Conservation (phyloP, 1,140 invertebrate genomes). For the Micrasema minimum region DNA sequence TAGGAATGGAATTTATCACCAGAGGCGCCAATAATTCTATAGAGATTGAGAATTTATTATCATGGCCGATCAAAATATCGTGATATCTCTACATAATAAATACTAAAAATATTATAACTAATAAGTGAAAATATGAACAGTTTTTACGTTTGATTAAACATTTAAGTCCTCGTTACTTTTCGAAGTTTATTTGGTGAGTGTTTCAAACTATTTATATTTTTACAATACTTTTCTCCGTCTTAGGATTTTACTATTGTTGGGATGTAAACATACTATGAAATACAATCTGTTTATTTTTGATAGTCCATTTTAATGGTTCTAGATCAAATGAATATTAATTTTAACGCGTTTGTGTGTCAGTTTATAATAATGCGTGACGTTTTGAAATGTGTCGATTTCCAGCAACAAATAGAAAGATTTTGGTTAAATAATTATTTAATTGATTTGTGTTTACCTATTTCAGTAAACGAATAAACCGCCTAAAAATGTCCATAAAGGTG, state of each 20-base stretch:
- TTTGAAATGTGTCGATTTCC: conserved; percentile 10
- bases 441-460: conserved; percentile 22
- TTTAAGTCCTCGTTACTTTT: not conserved
- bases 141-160: conserved; percentile 1
- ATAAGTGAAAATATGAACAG: conserved; percentile 25
- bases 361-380: conserved; percentile 11
- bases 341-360: not conserved
- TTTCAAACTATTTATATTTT: conserved; percentile 7
- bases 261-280: conserved; percentile 38
- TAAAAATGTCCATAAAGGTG: conserved; percentile 79
- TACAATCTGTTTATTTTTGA: conserved; percentile 39
- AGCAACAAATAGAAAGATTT: conserved; percentile 10
- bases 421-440: conserved; percentile 9
- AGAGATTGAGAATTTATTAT: conserved; percentile 26
- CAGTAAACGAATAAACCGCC: not conserved
- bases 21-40: conserved; percentile 36
- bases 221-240: conserved; percentile 26
- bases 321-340: conserved; percentile 2
- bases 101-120: conserved; percentile 26
- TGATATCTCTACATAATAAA: conserved; percentile 26
- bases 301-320: conserved; percentile 3
- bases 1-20: conserved; percentile 39
- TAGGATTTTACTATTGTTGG: conserved; percentile 29
- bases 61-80: conserved; percentile 47
- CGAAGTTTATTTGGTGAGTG: conserved; percentile 4